Evolutionary conservation across 2,113 vertebrate species (phyloP).

Genomic region (Electrona antarctica): DNA sequence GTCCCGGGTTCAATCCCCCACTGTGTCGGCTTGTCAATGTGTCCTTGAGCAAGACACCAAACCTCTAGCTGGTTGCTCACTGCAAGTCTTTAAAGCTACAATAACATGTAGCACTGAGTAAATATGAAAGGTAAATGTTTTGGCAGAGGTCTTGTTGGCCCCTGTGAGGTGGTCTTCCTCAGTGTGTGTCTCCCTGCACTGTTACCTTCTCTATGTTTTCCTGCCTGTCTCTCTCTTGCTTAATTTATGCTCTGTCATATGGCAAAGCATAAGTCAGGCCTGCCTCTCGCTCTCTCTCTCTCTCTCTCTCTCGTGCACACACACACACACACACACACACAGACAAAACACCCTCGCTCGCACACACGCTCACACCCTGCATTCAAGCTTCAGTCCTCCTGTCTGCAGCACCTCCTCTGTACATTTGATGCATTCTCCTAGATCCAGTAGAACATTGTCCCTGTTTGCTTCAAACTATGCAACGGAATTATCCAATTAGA

Average conservation of each 20-base stretch:
- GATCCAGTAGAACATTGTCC: conserved; percentile 46
- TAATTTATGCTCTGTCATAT: background rate
- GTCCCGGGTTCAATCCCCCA: too few species aligned
- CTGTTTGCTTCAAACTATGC: conserved; percentile 84
- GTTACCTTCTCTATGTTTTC: background rate
- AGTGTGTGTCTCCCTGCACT: conserved; percentile 38
- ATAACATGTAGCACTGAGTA: background rate
- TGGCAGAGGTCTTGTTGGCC: background rate
- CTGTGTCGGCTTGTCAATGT: too few species aligned
- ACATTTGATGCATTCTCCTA: conserved; percentile 49
- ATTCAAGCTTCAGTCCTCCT: conserved; percentile 15
- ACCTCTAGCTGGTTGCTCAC: too few species aligned
- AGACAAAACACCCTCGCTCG: background rate
- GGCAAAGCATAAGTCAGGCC: too few species aligned
- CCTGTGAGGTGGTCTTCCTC: conserved; percentile 32
- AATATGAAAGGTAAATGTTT: background rate
- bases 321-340: too few species aligned
- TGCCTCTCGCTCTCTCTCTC: too few species aligned
- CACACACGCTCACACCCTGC: background rate
- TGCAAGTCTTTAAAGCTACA: too few species aligned
- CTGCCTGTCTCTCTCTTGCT: background rate
- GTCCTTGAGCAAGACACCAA: too few species aligned
- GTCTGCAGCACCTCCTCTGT: conserved; percentile 33
- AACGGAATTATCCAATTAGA: conserved; percentile 75
- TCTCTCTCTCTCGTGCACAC: too few species aligned